Percentiles rank a stretch among this genome's conserved stretches.
phyloP scores from a whole-genome alignment of 2,113 vertebrate genomes.

The Gavia stellata region DNA sequence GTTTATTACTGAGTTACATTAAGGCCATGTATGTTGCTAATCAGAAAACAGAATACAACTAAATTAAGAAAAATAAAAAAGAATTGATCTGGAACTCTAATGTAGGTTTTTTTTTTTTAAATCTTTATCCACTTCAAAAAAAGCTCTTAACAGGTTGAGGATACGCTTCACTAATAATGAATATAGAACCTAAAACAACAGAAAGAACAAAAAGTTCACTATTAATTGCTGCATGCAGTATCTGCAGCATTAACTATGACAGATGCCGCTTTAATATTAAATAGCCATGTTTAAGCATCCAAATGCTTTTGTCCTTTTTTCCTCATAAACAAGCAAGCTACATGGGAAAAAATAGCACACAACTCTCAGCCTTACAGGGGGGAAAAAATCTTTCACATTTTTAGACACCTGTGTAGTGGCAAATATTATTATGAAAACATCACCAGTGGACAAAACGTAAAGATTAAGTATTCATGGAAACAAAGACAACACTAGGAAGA shows the following conservation, averaged over 20 bases:
- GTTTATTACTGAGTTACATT: neutral
- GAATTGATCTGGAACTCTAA: neutral
- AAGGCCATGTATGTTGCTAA: neutral
- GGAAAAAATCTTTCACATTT: neutral
- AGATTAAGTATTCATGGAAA: neutral
- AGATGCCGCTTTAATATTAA: neutral
- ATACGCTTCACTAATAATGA: neutral
- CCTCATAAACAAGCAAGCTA: neutral
- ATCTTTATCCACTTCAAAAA: neutral
- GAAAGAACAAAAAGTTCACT: neutral
- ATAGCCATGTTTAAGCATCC: neutral
- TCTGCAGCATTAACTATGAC: neutral
- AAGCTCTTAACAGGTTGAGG: neutral
- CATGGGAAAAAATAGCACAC: neutral
- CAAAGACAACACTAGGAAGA: neutral
- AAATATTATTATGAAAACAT: neutral
- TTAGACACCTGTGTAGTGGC: neutral
- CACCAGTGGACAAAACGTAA: neutral
- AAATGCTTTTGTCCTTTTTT: neutral
- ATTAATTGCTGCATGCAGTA: neutral
- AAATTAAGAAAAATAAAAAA: neutral
- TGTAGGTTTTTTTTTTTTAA: neutral
- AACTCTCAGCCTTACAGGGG: neutral
- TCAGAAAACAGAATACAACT: neutral
- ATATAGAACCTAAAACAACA: neutral